phyloP scores from a whole-genome alignment of 2,888 invertebrate species.

The Cheiracanthium punctorium region DNA sequence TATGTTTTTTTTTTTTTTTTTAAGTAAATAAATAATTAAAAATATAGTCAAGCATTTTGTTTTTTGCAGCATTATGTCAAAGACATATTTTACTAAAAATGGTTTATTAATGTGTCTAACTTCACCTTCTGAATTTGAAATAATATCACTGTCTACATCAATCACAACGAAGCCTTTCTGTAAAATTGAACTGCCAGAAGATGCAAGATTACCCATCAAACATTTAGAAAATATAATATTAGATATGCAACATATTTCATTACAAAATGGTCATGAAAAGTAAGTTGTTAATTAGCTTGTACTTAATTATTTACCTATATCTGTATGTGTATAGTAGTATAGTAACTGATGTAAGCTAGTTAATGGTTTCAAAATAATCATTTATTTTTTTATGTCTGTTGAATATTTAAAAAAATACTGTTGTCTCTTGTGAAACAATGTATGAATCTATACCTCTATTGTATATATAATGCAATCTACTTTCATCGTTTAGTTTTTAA shows the following conservation, averaged over 20 bases:
- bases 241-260: slow-evolving; percentile 41
- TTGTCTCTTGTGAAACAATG: too few species aligned
- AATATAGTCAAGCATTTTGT: not conserved
- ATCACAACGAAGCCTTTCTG: slow-evolving; percentile 73
- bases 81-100: slow-evolving; percentile 90
- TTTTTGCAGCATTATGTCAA: slow-evolving; percentile 80
- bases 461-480: too few species aligned
- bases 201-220: slow-evolving; percentile 28
- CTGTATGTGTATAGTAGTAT: too few species aligned
- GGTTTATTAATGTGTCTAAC: slow-evolving; percentile 95
- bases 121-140: slow-evolving; percentile 93
- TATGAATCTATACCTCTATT: too few species aligned
- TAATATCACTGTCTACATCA: slow-evolving; percentile 83
- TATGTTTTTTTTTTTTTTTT: not conserved
- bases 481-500: too few species aligned
- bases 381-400: too few species aligned
- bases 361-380: too few species aligned
- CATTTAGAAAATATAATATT: slow-evolving; percentile 54
- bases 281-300: too few species aligned
- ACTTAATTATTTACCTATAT: too few species aligned
- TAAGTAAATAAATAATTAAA: too few species aligned
- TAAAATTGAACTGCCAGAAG: slow-evolving; percentile 52
- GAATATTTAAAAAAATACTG: too few species aligned
- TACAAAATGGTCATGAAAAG: slow-evolving; percentile 37
- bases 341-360: too few species aligned